Evolutionary conservation across 2,797 vertebrate species (phyloP).

Genomic region (Pangasius larnaudii): DNA sequence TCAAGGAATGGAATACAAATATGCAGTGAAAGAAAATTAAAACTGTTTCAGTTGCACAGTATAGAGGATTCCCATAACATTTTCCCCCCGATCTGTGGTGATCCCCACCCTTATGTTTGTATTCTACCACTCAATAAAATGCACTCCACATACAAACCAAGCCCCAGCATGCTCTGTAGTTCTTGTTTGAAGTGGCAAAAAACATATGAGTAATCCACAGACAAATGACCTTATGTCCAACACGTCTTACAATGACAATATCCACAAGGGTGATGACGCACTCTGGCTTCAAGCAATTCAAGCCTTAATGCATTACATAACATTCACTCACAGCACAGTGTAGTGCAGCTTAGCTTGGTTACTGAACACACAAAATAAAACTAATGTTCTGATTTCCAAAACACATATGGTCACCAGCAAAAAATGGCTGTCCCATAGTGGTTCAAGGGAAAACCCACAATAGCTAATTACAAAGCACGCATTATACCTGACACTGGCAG

Average conservation of each 20-base stretch:
- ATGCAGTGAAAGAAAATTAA: background rate
- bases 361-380: slow-evolving; percentile 35
- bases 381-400: slow-evolving; percentile 27
- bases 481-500: slow-evolving; percentile 16
- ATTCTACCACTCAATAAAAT: slow-evolving; percentile 19
- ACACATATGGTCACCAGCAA: slow-evolving; percentile 33
- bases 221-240: slow-evolving; percentile 24
- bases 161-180: background rate
- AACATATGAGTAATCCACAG: slow-evolving; percentile 14
- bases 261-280: slow-evolving; percentile 13
- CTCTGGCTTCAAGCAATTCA: slow-evolving; percentile 1
- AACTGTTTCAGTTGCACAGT: background rate
- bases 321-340: slow-evolving; percentile 1
- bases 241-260: background rate
- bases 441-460: slow-evolving; percentile 14
- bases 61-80: background rate
- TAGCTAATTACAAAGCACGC: slow-evolving; percentile 2
- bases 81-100: background rate
- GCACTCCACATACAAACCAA: background rate
- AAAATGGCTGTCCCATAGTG: background rate
- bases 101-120: slow-evolving; percentile 1
- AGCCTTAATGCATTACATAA: slow-evolving; percentile 19
- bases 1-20: background rate
- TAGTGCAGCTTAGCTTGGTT: background rate
- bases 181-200: slow-evolving; percentile 29